phyloP scores from a whole-genome alignment of 2,113 vertebrate genomes.

The Dasypus novemcinctus region DNA sequence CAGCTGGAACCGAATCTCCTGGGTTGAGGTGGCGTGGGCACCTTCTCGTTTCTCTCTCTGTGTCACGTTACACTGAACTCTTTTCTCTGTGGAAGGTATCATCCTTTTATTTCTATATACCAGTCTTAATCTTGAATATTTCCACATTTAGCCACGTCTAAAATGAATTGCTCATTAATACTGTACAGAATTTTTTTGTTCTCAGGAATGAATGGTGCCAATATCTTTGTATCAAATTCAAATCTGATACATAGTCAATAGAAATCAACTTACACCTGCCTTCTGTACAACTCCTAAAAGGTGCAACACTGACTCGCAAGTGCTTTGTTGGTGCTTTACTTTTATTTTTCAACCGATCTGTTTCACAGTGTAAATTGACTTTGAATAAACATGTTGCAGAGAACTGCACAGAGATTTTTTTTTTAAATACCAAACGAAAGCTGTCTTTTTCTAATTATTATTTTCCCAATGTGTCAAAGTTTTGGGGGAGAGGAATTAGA shows the following conservation, averaged over 20 bases:
- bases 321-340: neutral
- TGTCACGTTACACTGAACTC: neutral
- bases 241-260: neutral
- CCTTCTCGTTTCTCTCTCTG: neutral
- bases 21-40: accelerated
- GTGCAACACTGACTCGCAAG: too few species aligned
- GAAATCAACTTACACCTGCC: neutral
- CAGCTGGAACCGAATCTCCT: accelerated
- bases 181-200: neutral
- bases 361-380: neutral
- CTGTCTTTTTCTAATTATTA: neutral
- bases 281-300: neutral
- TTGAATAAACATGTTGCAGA: neutral
- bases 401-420: neutral
- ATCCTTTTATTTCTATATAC: neutral
- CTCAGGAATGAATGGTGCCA: neutral
- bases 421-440: neutral
- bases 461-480: neutral
- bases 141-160: neutral
- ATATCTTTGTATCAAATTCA: neutral
- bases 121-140: neutral
- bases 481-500: neutral
- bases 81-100: neutral
- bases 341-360: neutral
- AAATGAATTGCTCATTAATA: neutral